These are phyloP conservation scores for Plecturocebus donacophilus DNA, from an alignment of 2,113 vertebrate genomes.

Conservation along the genomic window DNA sequence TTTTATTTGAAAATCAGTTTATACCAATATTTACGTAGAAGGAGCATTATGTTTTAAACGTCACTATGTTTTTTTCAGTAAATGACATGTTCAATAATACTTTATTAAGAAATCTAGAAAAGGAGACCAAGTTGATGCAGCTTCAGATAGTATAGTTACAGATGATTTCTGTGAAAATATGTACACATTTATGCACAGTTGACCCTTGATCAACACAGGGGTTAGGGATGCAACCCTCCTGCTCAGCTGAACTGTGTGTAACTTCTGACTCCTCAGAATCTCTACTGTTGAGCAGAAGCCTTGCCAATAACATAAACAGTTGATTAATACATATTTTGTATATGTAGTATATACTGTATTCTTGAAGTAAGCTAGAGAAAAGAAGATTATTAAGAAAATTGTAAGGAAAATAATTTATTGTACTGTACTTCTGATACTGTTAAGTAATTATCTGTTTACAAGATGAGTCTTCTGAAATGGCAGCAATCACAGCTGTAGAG, in stretches of 20 bases:
- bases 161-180: not conserved
- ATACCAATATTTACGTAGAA: constrained; percentile 27
- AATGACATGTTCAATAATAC: constrained; percentile 1
- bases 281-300: no score
- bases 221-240: not conserved
- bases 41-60: not conserved
- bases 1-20: constrained; percentile 48
- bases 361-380: no score
- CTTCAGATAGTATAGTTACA: not conserved
- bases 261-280: not conserved
- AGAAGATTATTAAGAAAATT: no score
- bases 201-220: not conserved
- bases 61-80: not conserved
- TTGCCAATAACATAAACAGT: no score
- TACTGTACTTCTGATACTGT: no score
- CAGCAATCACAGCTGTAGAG: no score
- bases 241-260: not conserved
- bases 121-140: not conserved
- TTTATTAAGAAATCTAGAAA: constrained; percentile 47
- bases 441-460: no score
- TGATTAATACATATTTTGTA: no score
- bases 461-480: no score
- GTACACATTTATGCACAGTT: not conserved
- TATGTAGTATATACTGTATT: no score
- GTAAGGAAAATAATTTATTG: no score